These are phyloP conservation scores for Diarsia mendica DNA, from an alignment of 2,888 invertebrate species.

Conservation along the genomic window DNA sequence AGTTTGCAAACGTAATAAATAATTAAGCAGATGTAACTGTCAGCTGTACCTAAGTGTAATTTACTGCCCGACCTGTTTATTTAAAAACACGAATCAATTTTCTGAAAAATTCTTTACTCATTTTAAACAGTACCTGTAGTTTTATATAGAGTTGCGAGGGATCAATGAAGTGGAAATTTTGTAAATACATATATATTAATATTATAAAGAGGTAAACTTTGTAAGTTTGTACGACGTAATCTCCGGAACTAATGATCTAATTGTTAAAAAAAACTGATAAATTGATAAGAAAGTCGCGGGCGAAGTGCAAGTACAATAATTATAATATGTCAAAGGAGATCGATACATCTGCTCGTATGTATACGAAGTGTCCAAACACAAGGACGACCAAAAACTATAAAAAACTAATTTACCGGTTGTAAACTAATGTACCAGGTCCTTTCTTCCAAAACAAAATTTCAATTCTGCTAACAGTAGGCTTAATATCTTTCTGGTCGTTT, in stretches of 20 bases:
- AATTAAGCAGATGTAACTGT: conserved; percentile 66
- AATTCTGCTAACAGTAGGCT: background rate
- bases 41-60: conserved; percentile 59
- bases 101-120: conserved; percentile 7
- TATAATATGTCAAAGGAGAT: background rate
- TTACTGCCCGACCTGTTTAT: conserved; percentile 42
- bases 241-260: too few species aligned
- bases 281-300: too few species aligned
- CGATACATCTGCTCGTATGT: background rate
- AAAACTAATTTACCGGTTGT: too few species aligned
- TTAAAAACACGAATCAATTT: conserved; percentile 24
- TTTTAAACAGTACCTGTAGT: background rate
- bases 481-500: conserved; percentile 18
- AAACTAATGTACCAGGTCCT: too few species aligned
- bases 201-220: too few species aligned
- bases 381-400: background rate
- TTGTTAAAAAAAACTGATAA: too few species aligned
- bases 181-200: background rate
- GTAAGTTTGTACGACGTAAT: too few species aligned
- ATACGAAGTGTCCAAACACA: background rate
- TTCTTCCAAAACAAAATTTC: background rate
- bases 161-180: background rate
- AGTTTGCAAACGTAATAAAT: conserved; percentile 46
- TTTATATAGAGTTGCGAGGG: background rate
- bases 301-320: background rate